Conservation (phyloP, 2,113 vertebrate genomes). For the Phalacrocorax brasilianus region DNA sequence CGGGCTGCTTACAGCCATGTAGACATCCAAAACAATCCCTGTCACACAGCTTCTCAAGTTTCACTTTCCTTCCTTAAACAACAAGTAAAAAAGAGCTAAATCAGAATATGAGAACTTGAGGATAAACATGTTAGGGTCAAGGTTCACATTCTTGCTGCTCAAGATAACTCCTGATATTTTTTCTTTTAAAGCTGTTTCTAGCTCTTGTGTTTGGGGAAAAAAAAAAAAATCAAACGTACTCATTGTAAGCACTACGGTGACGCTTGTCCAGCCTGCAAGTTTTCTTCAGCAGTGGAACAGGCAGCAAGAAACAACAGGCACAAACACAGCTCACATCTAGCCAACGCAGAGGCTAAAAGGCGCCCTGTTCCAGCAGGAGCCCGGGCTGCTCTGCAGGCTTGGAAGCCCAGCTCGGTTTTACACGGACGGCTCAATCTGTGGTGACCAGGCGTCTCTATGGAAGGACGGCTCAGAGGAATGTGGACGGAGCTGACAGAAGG, state of each 20-base stretch:
- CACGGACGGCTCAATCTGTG: accelerated
- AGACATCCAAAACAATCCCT: not conserved
- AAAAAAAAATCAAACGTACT: too few species aligned
- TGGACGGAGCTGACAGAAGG: not conserved
- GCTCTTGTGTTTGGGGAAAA: not conserved
- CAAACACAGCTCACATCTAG: accelerated
- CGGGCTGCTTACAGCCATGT: not conserved
- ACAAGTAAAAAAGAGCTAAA: not conserved
- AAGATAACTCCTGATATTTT: not conserved
- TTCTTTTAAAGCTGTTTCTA: not conserved
- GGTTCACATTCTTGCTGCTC: not conserved
- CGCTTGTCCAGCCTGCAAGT: not conserved
- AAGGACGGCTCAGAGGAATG: accelerated
- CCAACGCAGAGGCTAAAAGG: not conserved
- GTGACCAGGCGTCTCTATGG: accelerated
- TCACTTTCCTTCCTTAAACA: not conserved
- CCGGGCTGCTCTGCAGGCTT: accelerated
- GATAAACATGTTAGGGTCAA: not conserved
- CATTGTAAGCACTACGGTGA: accelerated
- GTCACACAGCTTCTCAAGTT: not conserved
- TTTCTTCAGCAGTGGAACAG: not conserved
- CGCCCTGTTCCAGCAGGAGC: not conserved
- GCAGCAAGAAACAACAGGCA: not conserved
- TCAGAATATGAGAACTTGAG: not conserved
- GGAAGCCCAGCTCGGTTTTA: not conserved